Base-by-base conservation (phyloP, 2,888 invertebrate species). In the Podabrus alpinus region DNA sequence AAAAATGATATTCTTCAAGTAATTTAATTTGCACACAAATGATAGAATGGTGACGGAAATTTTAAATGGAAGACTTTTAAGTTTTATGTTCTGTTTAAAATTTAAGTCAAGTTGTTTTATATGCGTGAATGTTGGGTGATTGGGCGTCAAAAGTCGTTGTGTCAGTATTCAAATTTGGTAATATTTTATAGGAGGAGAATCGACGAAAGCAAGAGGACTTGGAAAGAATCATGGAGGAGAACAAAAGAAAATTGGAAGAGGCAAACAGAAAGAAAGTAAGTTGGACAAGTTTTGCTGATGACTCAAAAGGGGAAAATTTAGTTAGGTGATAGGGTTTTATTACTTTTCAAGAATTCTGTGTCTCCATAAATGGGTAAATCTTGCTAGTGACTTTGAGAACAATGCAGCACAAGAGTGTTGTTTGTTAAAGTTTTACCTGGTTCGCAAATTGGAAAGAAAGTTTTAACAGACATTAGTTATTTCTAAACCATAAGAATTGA, bases 161-260 rank as follows among this genome's bases (percentile, higher is more conserved):
- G 82, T 84, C 83, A 87, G 88, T 88, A 88, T 85, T 87, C 88
- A 80, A 83, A 84, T 78, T 75, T 64, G 79, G 84, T 88, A 89
- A 88, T 89, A 88, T 91, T 89, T 92, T 92, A 92, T 95, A 98
- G 98, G 98, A 97, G 91, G 97, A 97, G 92, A 98, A 98, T 91
- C 93, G 93, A 89, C 93, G 94, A 90, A 97, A 98, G 90, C 94
- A 97, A 85, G 95, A 96, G 91, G 96, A 97, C 89, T 92, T 98
- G 87, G 97, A 98, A 90, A 93, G 93, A 89, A 98, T 98, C 89
- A 94, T 98, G 92, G 97, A 96, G 84, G 98, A 98, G 91, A 98
- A 98, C 91, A 97, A 97, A 92, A 93, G 92, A 88, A 98, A 97
- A 90, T 97, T 98, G 82, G 97, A 98, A 89, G 97, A 98, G 88